Base-by-base conservation (phyloP, 2,113 vertebrate genomes). In the Ceyx margarethae region DNA sequence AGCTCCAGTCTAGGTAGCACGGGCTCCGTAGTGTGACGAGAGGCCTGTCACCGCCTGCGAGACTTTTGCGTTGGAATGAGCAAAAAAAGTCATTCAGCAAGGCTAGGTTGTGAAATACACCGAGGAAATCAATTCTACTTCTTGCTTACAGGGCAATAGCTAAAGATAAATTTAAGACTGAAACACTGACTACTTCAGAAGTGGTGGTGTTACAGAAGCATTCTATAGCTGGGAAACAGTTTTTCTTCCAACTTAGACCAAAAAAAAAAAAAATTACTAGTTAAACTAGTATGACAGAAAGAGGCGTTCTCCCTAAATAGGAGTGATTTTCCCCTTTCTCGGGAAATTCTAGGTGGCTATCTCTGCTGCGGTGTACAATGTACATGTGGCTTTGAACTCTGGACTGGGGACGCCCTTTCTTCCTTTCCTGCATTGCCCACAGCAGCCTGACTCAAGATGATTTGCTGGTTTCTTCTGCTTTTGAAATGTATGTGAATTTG, bases 331-430 rank as follows among this genome's bases (percentile, higher is more conserved):
- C 31, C 11, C 37, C 13, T 21, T 31, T 40, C 5, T n/a, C 11
- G 13, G 11, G 40, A 67, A 58, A 40, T 45, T 40, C 5, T 64
- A 50, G 26, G 15, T 33, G 15, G 17, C 13, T 29, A 0, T 35
- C 74, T 5, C 4, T 31, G 5, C 42, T 64, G 33, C 10, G 11
- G n/a, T 23, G 10, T 35, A 15, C 40, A 31, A 26, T 15, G 2
- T 1, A 1, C 1, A 3, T 5, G 11, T 26, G 26, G n/a, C 19
- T 37, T 50, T 15, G 12, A 4, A 20, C 28, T 15, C 3, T 5
- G 7, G n/a, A 11, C 14, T 40, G 9, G 40, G 21, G 16, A 13
- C 21, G 14, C 8, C 4, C 9, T 28, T 29, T 33, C 28, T 23
- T 53, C 37, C 25, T n/a, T 9, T 2, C 11, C 40, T 29, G 26